Conservation (phyloP, 2,888 invertebrate species). For the Drosophila fungiperda region DNA sequence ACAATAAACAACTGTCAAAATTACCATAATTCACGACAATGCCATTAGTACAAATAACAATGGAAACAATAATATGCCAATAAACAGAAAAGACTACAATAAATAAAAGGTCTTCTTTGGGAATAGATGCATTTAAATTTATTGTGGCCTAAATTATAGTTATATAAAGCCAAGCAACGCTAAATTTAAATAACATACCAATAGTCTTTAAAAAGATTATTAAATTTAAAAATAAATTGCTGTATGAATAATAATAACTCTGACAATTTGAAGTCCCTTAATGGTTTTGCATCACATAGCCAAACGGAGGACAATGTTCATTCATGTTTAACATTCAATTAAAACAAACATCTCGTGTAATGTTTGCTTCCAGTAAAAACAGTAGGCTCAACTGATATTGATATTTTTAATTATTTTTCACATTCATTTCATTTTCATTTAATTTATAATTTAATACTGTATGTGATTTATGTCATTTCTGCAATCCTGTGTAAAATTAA, state of each 20-base stretch:
- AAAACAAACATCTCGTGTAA: not conserved
- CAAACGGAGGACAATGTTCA: not conserved
- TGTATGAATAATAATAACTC: not conserved
- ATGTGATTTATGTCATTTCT: not conserved
- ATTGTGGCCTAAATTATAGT: not conserved
- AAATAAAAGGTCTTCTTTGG: not conserved
- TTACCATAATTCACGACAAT: slow-evolving; percentile 67
- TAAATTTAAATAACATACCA: not conserved
- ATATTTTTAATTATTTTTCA: not conserved
- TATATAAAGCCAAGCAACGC: no score
- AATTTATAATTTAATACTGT: not conserved
- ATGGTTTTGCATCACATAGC: not conserved
- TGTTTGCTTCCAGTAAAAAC: not conserved
- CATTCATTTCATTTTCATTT: not conserved
- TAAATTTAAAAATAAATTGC: not conserved
- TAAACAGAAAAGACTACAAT: slow-evolving; percentile 8
- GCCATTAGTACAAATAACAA: slow-evolving; percentile 69
- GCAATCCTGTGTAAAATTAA: not conserved
- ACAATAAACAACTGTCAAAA: slow-evolving; percentile 52
- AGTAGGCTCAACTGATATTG: not conserved
- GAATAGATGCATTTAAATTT: not conserved
- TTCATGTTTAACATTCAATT: slow-evolving; percentile 3
- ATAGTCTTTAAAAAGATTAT: not conserved
- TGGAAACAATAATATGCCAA: slow-evolving; percentile 33
- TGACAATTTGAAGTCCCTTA: not conserved